Base-by-base conservation (phyloP, 2,797 vertebrate genomes). In the Knipowitschia caucasica region DNA sequence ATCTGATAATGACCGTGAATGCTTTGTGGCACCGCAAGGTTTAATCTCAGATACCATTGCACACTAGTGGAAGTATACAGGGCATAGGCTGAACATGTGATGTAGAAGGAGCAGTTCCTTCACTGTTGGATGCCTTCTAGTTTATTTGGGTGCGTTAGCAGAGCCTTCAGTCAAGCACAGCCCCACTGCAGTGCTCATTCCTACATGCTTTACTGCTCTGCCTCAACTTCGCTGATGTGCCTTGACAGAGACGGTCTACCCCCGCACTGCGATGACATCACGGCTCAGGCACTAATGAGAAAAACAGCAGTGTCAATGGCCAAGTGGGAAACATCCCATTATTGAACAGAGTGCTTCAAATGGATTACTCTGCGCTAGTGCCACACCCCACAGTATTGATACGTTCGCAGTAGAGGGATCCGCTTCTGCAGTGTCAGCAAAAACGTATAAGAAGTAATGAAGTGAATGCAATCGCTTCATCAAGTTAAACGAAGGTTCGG, bases 321-420 rank as follows among this genome's bases (percentile, higher is more conserved):
- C 55, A 56, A 59, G 69, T 36, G 71, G 70, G 59, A 69, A 71
- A 53, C 55, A 60, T 72, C 38, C 29, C 56, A 59, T 78, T 68
- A 78, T 46, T 62, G 51, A 50, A 46, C 57, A 10, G 51, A 53
- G 66, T 15, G 21, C 39, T 50, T 61, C 36, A 73, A 81, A 79
- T 59, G 57, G 57, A 47, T 62, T 45, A 56, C 59, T 77, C 69
- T 73, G 59, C 46, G 59, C 60, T 46, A 56, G 52, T 61, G 62
- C 74, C 80, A 84, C 81, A 56, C 80, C 82, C 80, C 45, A 49
- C 57, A 51, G 57, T 60, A 73, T 51, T 59, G 57, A 67, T 53
- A 67, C 50, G 56, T 54, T 64, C 38, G 53, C 45, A 60, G 80
- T 78, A 87, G 82, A 86, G 62, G 76, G 81, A 69, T 85, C 67